Percentiles rank a stretch among this genome's conserved stretches.
Evolutionary conservation across 2,113 vertebrate genomes (phyloP).

Genomic region (Cyprinodon tularosa): DNA sequence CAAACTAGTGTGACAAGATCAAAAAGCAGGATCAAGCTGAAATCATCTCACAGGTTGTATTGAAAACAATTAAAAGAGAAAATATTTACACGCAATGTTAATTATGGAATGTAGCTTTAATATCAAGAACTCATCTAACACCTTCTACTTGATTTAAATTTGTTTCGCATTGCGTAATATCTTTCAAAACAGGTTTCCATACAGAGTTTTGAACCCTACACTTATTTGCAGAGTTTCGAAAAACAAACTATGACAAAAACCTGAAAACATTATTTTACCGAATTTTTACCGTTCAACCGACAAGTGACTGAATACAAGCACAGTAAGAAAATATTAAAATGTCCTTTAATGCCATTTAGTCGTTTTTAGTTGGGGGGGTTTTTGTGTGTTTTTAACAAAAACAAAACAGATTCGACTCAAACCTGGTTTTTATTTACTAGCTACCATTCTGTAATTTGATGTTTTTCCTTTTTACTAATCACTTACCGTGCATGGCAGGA

Average conservation of each 20-base stretch:
- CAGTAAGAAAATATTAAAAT: background rate
- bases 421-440: background rate
- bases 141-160: background rate
- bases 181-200: background rate
- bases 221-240: background rate
- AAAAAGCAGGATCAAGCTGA: constrained; percentile 19
- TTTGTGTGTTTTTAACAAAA: background rate
- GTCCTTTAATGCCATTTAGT: background rate
- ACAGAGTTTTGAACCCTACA: background rate
- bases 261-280: background rate
- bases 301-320: background rate
- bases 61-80: constrained; percentile 9
- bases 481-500: no score
- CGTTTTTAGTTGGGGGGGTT: background rate
- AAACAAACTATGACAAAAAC: background rate
- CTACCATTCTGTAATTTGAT: no score
- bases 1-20: background rate
- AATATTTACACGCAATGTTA: background rate
- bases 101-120: no score
- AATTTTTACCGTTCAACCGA: background rate
- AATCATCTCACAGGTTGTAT: constrained; percentile 58
- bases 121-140: background rate
- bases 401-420: background rate
- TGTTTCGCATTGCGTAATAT: background rate
- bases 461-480: no score